Evolutionary conservation across 2,797 vertebrate species (phyloP).

Genomic region (Pagetopsis macropterus): DNA sequence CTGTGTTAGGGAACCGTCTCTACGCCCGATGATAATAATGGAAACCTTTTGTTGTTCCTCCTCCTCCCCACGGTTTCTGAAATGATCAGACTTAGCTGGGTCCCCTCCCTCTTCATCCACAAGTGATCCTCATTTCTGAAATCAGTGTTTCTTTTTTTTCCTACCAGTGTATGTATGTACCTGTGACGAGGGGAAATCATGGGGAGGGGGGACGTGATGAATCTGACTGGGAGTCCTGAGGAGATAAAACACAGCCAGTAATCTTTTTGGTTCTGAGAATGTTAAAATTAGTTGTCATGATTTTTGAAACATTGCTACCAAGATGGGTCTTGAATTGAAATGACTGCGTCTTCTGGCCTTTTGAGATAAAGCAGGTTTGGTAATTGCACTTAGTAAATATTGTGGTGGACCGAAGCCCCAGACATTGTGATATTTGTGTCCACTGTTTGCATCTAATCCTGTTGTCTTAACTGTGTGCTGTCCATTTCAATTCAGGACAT

Average conservation of each 20-base stretch:
- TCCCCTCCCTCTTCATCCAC: conserved; percentile 72
- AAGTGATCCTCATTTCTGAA: conserved; percentile 68
- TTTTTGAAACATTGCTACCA: conserved; percentile 35
- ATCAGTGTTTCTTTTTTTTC: conserved; percentile 76
- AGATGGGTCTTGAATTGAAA: conserved; percentile 41
- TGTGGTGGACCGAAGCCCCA: conserved; percentile 38
- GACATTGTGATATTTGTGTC: conserved; percentile 37
- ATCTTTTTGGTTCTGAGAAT: conserved; percentile 27
- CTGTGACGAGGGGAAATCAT: conserved; percentile 62
- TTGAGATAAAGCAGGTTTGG: conserved; percentile 49
- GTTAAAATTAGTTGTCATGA: conserved; percentile 23
- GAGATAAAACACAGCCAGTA: conserved; percentile 19
- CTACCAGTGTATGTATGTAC: conserved; percentile 68
- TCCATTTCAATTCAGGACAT: conserved; percentile 55
- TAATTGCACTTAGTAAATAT: conserved; percentile 52
- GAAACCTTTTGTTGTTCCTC: conserved; percentile 13
- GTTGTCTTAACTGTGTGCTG: conserved; percentile 64
- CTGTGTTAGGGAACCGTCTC: conserved; percentile 21
- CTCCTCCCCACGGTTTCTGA: conserved; percentile 18
- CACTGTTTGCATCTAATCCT: conserved; percentile 58
- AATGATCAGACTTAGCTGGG: conserved; percentile 28
- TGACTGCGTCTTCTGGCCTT: conserved; percentile 50
- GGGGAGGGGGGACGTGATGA: conserved; percentile 18
- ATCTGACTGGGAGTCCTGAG: conserved; percentile 68
- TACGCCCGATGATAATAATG: conserved; percentile 19